Evolutionary conservation across 2,888 invertebrate genomes (phyloP), one percentile per base, ranked within the genome.

Genomic region (Thalpophila matura): DNA sequence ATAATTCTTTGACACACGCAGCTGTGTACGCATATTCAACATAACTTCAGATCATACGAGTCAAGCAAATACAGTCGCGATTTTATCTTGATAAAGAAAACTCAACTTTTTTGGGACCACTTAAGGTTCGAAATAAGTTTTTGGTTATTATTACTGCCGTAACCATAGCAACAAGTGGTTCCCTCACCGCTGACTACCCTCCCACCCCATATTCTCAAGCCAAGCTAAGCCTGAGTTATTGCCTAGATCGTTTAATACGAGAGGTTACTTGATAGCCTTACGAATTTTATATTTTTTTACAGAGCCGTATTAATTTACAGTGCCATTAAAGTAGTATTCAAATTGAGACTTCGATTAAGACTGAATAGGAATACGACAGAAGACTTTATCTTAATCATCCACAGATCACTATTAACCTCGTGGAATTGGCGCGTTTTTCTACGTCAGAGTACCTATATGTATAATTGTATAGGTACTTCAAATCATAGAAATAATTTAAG

Each of bases 151-250:
- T 82, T 77, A 55, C 65, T 66, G 66, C 77, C 68, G 88, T 91
- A 73, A 85, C 87, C 86, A 89, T 91, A 90, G 90, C 92, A 91
- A 92, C 92, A 92, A 86, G 92, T 92, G 86, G 85, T 77, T 78
- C 56, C 69, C 80, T 78, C 82, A 74, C 77, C 68, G 76, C 74
- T 74, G 77, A 66, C 73, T 79, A 77, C 47, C 68, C 78, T 79
- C 78, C 77, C 80, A 81, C 65, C 72, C 77, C 70, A 53, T 63
- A 65, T 71, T 66, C 62, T 81, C 79, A 86, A 84, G 83, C 71
- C 77, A 79, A 71, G 73, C 77, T 80, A 78, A 86, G 84, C 84
- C 79, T 89, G 88, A 91, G 85, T 89, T 91, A 91, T 91, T 85
- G 87, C 86, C 84, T 86, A 80, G 86, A 85, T 80, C 82, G 83